Evolutionary conservation across 2,113 vertebrate species (phyloP).

Genomic region (Agapornis roseicollis): DNA sequence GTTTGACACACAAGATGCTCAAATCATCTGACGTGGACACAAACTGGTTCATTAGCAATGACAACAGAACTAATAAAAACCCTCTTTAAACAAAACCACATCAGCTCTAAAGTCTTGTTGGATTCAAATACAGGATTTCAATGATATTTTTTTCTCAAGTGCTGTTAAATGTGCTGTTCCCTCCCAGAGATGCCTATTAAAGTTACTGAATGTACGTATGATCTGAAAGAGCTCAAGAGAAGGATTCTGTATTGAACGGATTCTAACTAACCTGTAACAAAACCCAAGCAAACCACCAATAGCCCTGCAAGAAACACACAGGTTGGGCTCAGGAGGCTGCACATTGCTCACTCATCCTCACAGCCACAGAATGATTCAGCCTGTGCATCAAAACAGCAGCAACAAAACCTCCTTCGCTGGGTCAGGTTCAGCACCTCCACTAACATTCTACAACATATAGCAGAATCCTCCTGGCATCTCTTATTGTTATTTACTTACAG

Average conservation of each 20-base stretch:
- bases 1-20: not conserved
- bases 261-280: not conserved
- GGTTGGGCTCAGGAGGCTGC: not conserved
- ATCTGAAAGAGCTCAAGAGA: not conserved
- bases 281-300: not conserved
- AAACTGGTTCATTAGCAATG: not conserved
- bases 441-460: not conserved
- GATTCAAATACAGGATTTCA: not conserved
- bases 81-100: not conserved
- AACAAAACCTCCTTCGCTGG: not conserved
- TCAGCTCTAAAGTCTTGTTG: not conserved
- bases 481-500: not conserved
- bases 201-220: not conserved
- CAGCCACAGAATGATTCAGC: not conserved
- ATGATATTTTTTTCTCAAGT: not conserved
- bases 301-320: not conserved
- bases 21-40: not conserved
- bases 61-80: not conserved
- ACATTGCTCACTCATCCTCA: not conserved
- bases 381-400: not conserved
- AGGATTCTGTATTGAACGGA: not conserved
- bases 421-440: not conserved
- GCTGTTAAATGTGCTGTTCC: not conserved
- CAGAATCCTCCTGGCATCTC: not conserved
- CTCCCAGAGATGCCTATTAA: not conserved